Evolutionary conservation across 2,113 vertebrate species (phyloP).

Genomic region (Mesoclemmys tuberculata): DNA sequence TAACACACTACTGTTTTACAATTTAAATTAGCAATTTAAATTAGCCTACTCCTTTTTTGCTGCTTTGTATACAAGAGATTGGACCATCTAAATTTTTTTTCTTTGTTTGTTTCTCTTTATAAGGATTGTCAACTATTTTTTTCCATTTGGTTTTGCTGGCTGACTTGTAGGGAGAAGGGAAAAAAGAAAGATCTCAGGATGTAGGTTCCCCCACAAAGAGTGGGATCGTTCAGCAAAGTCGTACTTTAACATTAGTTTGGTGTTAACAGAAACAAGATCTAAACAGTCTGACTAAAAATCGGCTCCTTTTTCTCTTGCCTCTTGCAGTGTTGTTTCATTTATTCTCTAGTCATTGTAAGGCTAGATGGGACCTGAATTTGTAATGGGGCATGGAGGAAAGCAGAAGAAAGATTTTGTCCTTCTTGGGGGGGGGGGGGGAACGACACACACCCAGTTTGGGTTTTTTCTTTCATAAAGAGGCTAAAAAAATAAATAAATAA

Average conservation of each 20-base stretch:
- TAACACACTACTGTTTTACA: not conserved
- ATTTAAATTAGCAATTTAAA: not conserved
- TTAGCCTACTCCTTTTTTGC: not conserved
- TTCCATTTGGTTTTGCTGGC: not conserved
- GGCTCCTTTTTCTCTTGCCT: not conserved
- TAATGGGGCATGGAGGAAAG: not conserved
- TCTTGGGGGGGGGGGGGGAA: too few species aligned
- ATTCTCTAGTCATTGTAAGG: not conserved
- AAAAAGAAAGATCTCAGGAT: not conserved
- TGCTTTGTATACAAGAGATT: not conserved
- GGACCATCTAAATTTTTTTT: not conserved
- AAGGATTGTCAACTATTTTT: not conserved
- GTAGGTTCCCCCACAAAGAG: not conserved
- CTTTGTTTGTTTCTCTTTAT: not conserved
- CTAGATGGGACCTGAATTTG: not conserved
- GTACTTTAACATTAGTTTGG: not conserved
- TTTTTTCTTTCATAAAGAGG: not conserved
- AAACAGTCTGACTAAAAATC: not conserved
- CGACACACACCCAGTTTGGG: not conserved
- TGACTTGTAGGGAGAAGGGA: not conserved
- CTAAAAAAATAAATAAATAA: too few species aligned
- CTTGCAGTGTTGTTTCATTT: not conserved
- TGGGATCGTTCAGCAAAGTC: not conserved
- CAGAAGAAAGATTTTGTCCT: not conserved
- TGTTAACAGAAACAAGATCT: not conserved